Conservation (phyloP, 1,140 invertebrate genomes). For the Leucophenga varia region DNA sequence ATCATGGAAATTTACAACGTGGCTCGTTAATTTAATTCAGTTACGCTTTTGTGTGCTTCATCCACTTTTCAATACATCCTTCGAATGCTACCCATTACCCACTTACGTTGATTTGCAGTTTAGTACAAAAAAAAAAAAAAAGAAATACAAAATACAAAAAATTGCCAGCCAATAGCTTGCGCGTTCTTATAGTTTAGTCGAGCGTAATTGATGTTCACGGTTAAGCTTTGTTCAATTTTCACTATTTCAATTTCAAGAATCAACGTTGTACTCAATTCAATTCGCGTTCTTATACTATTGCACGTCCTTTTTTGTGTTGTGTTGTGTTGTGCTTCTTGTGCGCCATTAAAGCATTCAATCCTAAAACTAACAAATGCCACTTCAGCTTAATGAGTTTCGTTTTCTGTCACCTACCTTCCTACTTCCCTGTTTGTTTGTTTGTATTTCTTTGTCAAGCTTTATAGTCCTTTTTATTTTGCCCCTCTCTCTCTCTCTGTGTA, state of each 20-base stretch:
- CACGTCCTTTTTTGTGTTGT: too few species aligned
- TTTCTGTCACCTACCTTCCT: too few species aligned
- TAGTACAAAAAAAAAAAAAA: too few species aligned
- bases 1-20: slow-evolving; percentile 43
- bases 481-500: slow-evolving; percentile 17
- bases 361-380: slow-evolving; percentile 39
- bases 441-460: slow-evolving; percentile 26
- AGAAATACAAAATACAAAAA: too few species aligned
- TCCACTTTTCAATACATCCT: too few species aligned
- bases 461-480: slow-evolving; percentile 23
- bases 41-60: slow-evolving; percentile 19
- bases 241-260: slow-evolving; percentile 27
- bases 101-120: too few species aligned
- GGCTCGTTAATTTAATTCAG: slow-evolving; percentile 50
- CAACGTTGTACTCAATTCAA: too few species aligned
- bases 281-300: too few species aligned
- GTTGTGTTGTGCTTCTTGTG: too few species aligned
- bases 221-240: slow-evolving; percentile 30
- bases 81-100: too few species aligned
- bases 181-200: slow-evolving; percentile 42
- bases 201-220: slow-evolving; percentile 51
- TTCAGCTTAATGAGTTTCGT: slow-evolving; percentile 53
- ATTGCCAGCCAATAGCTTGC: slow-evolving; percentile 51
- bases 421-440: too few species aligned
- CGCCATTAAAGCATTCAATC: background rate